A percentile compares a stretch with the other conserved stretches of the same genome.
These are phyloP conservation scores for Fundulus diaphanus DNA, from an alignment of 2,797 vertebrate genomes.

Conservation along the genomic window DNA sequence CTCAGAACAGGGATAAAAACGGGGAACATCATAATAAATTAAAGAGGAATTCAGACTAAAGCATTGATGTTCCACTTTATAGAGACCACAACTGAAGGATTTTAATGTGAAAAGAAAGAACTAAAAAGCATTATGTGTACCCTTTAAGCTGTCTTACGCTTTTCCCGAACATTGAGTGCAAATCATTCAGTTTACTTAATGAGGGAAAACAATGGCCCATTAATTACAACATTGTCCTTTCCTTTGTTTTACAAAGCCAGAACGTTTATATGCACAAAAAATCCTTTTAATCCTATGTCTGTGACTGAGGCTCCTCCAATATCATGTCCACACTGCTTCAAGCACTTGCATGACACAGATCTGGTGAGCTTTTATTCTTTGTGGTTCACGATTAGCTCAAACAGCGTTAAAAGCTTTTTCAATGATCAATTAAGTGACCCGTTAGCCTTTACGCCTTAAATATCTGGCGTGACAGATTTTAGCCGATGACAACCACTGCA, in stretches of 20 bases:
- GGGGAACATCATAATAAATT: too few relatives aligned
- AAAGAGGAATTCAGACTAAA: too few relatives aligned
- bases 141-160: neutral
- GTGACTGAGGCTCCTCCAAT: neutral
- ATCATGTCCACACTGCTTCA: neutral
- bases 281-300: neutral
- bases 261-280: too few relatives aligned
- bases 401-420: slow-evolving; percentile 32
- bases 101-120: too few relatives aligned
- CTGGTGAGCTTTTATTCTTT: slow-evolving; percentile 2
- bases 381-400: slow-evolving; percentile 2
- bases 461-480: slow-evolving; percentile 21
- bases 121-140: too few relatives aligned
- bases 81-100: too few relatives aligned
- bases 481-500: slow-evolving; percentile 25
- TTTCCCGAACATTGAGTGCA: neutral
- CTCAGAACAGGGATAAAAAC: too few relatives aligned
- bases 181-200: neutral
- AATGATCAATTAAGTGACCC: slow-evolving; percentile 30
- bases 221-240: neutral
- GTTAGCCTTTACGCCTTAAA: slow-evolving; percentile 6
- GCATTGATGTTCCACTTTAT: too few relatives aligned
- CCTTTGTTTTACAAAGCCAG: neutral
- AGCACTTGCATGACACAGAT: neutral
- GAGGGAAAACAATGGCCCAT: neutral